Base-by-base conservation (phyloP, 2,888 invertebrate genomes). In the Bimastos eiseni region DNA sequence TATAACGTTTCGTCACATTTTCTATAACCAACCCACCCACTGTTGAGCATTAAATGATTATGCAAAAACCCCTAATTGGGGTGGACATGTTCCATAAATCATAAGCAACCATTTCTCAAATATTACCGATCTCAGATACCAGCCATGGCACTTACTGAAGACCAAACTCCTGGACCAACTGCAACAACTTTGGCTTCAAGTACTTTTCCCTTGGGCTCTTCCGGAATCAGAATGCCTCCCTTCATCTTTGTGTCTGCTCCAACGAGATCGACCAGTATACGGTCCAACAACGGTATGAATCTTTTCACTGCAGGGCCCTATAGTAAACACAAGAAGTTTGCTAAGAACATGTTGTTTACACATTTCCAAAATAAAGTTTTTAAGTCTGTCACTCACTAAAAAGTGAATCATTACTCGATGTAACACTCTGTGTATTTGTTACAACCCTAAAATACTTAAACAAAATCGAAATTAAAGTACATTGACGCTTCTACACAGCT, bases 201-300 rank as follows among this genome's bases (percentile, higher is more conserved):
- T 55, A 98, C 97, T 96, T 99, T 99, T 90, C 97, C 97, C 94
- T 97, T 97, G 0, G 99, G 97, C 95, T 98, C 98, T 95, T 99
- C 99, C 5, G 99, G 99, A 93, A 99, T 97, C 93, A 99, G 97
- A 94, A 99, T 98, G 91, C 99, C 99, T 89, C 99, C 98, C 95
- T 98, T 98, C 11, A 98, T 98, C 95, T 97, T 98, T 8, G 98
- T 97, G 90, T 98, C 95, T 41, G 98, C 97, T 94, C 98, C 98
- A 91, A 98, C 97, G 94, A 98, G 97, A 95, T 98, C 97, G 92
- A 99, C 97, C 92, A 99, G 96, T 92, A 99, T 98, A 93, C 99
- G 97, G 95, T 99, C 99, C 94, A 99, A 97, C 94, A 99, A 96
- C 41, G 99, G 99, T 92, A 97, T 96, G 92, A 98, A 96, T 94